phyloP scores from a whole-genome alignment of 2,797 vertebrate genomes.

The Caiman crocodilus region DNA sequence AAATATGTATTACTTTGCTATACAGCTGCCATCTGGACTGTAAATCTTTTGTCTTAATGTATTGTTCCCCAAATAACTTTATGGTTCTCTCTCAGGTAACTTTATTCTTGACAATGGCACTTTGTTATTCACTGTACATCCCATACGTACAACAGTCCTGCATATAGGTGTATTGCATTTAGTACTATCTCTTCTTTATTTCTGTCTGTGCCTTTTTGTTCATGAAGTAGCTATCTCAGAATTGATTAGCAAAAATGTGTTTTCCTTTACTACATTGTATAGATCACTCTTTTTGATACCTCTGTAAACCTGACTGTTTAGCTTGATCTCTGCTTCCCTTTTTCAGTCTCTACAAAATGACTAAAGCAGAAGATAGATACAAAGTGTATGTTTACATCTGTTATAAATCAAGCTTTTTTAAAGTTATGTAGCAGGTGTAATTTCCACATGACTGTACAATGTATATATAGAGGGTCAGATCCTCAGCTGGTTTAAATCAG shows the following conservation, averaged over 20 bases:
- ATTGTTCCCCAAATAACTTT: neutral
- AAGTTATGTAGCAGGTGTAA: neutral
- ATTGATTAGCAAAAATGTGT: neutral
- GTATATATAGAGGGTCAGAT: rapidly evolving
- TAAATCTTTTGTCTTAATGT: neutral
- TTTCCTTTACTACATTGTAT: neutral
- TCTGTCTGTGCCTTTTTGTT: neutral
- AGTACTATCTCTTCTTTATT: neutral
- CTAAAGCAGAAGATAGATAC: neutral
- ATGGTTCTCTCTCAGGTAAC: neutral
- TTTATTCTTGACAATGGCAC: neutral
- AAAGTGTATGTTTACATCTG: neutral
- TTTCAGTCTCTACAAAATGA: neutral
- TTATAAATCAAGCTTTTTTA: neutral
- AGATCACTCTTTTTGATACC: neutral
- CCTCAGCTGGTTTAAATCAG: neutral
- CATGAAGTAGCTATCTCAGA: neutral
- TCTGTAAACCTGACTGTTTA: neutral
- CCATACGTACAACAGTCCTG: neutral
- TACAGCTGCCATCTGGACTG: neutral
- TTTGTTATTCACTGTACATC: neutral
- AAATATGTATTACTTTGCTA: neutral
- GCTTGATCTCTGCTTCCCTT: neutral
- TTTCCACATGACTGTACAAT: neutral
- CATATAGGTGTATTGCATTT: neutral